Evolutionary conservation across 2,113 vertebrate species (phyloP), one percentile per base, ranked within the genome.

Genomic region (Chascanopsetta lugubris): DNA sequence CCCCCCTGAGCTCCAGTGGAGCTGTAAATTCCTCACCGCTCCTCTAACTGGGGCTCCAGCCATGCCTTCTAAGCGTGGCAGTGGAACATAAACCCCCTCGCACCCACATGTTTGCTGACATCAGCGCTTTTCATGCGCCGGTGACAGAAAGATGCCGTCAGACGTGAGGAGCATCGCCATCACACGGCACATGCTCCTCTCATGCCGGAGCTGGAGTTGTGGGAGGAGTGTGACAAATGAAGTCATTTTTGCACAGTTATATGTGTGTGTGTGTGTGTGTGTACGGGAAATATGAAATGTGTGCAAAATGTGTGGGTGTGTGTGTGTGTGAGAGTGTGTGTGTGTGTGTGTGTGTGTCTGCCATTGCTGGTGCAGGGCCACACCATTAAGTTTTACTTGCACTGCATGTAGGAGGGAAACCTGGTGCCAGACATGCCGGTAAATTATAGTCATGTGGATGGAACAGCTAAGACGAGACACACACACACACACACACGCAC

Each of bases 11-110:
- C 72, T 65, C 40, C 67, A 76, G 61, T 47, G 75, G 74, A 81
- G 87, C 83, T 83, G 76, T 78, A 88, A 84, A 91, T 93, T 91
- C 89, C 90, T 81, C 86, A 82, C 82, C 29, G 51, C 32, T 45
- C 53, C 78, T 85, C 83, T 77, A 88, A 91, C 84, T 70, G 69
- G 63, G 81, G 74, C 45, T 51, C 62, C 5, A 34, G 81, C 75
- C 57, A 34, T 67, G 51, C 45, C 60, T 48, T 71, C 69, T 67
- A 48, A 84, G 84, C 43, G 34, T 3, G 47, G 22, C 83, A 47
- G 45, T 59, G 74, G 62, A 83, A 77, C 69, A 61, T 63, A 65
- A 64, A 25, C 64, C 21, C 51, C 49, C 55, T 87, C 77, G 10
- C 83, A 82, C 72, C 75, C 79, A 47, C 60, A 58, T 72, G 86